Conservation (phyloP, 2,797 vertebrate genomes). For the Carduelis carduelis region DNA sequence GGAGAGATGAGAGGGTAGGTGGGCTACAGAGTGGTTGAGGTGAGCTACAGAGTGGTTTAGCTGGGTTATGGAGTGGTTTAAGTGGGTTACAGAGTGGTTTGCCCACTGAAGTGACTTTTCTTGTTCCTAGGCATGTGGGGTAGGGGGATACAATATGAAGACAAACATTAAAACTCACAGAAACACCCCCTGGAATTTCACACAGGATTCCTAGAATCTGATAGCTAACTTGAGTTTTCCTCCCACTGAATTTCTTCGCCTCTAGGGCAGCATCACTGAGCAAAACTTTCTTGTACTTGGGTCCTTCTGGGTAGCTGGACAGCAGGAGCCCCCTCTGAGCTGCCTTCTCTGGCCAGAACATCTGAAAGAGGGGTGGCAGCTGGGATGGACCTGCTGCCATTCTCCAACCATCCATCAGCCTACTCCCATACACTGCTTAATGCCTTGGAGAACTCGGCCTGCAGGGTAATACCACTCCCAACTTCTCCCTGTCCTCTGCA, state of each 20-base stretch:
- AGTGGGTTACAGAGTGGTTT: background rate
- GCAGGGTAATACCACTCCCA: background rate
- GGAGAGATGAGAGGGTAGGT: background rate
- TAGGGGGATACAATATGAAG: background rate
- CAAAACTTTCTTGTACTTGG: background rate
- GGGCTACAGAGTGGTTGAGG: background rate
- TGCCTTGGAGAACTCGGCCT: background rate
- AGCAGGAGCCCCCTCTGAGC: background rate
- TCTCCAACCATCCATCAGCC: background rate
- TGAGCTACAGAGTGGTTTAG: background rate
- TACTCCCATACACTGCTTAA: background rate
- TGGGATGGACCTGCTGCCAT: background rate
- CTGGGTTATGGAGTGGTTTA: background rate
- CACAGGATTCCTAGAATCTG: background rate
- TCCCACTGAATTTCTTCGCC: background rate
- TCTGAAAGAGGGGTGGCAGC: background rate
- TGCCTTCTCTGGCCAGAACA: background rate
- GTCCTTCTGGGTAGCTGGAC: background rate
- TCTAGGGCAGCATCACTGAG: background rate
- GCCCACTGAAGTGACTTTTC: background rate
- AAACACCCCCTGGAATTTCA: background rate
- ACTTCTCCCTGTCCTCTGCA: background rate
- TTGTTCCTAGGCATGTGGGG: accelerated
- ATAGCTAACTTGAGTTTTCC: accelerated
- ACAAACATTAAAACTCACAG: background rate